These are phyloP conservation scores for Eurois occulta DNA, from an alignment of 2,888 invertebrate species.

Conservation along the genomic window DNA sequence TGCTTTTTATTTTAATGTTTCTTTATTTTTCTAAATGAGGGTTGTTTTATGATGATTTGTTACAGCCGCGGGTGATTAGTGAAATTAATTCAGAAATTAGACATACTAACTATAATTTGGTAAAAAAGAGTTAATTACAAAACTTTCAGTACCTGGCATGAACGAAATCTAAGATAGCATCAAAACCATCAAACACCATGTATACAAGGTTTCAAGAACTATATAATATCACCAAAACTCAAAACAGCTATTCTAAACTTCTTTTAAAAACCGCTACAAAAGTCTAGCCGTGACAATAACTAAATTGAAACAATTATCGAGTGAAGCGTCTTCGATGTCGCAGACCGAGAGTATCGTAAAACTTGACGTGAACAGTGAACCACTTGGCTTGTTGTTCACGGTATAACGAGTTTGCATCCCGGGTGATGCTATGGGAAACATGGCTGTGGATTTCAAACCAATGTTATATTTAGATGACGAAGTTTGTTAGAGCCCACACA, in stretches of 20 bases:
- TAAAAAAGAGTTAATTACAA: not conserved
- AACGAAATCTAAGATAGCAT: not conserved
- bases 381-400: slow-evolving; percentile 1
- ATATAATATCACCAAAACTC: not conserved
- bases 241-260: not conserved
- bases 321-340: slow-evolving; percentile 5
- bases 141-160: not conserved
- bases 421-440: slow-evolving; percentile 13
- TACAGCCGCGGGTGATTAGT: not conserved
- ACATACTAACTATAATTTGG: too few species aligned
- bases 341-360: not conserved
- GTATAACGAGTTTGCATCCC: slow-evolving; percentile 1
- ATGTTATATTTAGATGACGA: not conserved
- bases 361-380: not conserved
- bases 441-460: slow-evolving; percentile 1
- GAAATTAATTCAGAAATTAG: not conserved
- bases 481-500: not conserved
- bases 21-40: too few species aligned
- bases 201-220: not conserved
- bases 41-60: not conserved
- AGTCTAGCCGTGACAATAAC: not conserved
- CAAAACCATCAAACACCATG: not conserved
- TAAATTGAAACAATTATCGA: slow-evolving; percentile 36
- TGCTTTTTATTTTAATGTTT: not conserved
- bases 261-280: not conserved